Percentiles rank a stretch among this genome's conserved stretches.
Evolutionary conservation across 2,888 invertebrate genomes (phyloP).

Genomic region (Sarcophaga rosellei): DNA sequence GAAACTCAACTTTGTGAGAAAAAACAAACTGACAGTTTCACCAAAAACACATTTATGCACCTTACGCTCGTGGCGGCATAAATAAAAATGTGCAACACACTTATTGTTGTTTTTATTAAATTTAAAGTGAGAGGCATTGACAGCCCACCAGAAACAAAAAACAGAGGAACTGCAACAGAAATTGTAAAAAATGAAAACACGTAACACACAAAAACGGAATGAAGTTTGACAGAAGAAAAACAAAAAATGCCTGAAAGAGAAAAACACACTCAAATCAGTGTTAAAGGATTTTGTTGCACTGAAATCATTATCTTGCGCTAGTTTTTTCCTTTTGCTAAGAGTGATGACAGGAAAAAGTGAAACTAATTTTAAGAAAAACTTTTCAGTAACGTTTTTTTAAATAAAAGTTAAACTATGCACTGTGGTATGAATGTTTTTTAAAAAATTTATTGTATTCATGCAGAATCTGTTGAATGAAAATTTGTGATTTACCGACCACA

Average conservation of each 20-base stretch:
- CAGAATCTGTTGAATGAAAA: too few species aligned
- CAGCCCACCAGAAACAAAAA: neutral
- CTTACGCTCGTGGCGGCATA: constrained; percentile 46
- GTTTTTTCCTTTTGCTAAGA: neutral
- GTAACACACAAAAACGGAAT: neutral
- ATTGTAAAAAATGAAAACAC: neutral
- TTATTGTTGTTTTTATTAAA: constrained; percentile 47
- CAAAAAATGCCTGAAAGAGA: neutral
- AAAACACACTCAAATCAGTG: constrained; percentile 36
- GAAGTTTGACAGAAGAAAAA: neutral
- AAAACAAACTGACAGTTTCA: neutral
- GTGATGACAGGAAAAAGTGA: constrained; percentile 36
- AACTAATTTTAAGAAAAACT: neutral
- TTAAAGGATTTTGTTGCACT: constrained; percentile 29
- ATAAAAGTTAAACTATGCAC: too few species aligned
- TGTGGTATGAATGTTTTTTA: too few species aligned
- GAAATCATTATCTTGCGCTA: neutral
- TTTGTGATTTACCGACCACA: too few species aligned
- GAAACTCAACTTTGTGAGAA: neutral
- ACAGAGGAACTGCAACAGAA: neutral
- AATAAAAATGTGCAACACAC: constrained; percentile 35
- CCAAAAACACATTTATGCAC: constrained; percentile 41
- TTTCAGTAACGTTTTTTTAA: neutral
- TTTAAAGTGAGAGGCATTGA: constrained; percentile 13
- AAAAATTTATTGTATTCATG: too few species aligned